Conservation (phyloP, 2,797 vertebrate species). For the Bovichtus diacanthus region DNA sequence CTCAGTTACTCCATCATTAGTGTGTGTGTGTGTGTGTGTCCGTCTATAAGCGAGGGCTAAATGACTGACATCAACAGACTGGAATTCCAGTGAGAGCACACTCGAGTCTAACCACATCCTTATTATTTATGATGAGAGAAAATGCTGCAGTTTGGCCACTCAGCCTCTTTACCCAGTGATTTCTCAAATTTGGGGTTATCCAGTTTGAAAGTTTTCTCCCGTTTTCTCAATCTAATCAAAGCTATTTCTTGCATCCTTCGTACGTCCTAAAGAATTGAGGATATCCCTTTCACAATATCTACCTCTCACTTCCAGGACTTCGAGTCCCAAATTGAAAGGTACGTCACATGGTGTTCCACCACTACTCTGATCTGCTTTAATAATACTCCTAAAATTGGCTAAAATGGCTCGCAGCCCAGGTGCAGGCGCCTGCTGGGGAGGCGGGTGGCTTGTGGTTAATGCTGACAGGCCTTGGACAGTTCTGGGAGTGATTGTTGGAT, state of each 20-base stretch:
- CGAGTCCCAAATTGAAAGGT: constrained; percentile 30
- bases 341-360: constrained; percentile 28
- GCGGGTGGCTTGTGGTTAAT: constrained; percentile 73
- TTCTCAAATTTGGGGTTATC: constrained; percentile 17
- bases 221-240: constrained; percentile 4
- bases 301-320: neutral
- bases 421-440: constrained; percentile 68
- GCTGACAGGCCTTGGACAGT: constrained; percentile 57
- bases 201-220: neutral
- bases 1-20: constrained; percentile 13
- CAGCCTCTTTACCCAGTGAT: constrained; percentile 37
- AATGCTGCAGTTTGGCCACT: constrained; percentile 51
- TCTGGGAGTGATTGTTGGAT: constrained; percentile 60
- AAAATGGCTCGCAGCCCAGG: constrained; percentile 65
- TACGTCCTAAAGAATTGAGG: neutral
- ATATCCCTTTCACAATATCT: neutral
- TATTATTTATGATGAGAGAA: constrained; percentile 72
- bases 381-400: constrained; percentile 59
- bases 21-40: constrained; percentile 38
- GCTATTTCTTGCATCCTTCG: neutral
- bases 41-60: constrained; percentile 31
- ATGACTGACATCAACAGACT: constrained; percentile 73
- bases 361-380: constrained; percentile 56
- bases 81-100: constrained; percentile 64
- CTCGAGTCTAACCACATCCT: constrained; percentile 73